Conservation (phyloP, 2,113 vertebrate species). For the Pleuronectes platessa region DNA sequence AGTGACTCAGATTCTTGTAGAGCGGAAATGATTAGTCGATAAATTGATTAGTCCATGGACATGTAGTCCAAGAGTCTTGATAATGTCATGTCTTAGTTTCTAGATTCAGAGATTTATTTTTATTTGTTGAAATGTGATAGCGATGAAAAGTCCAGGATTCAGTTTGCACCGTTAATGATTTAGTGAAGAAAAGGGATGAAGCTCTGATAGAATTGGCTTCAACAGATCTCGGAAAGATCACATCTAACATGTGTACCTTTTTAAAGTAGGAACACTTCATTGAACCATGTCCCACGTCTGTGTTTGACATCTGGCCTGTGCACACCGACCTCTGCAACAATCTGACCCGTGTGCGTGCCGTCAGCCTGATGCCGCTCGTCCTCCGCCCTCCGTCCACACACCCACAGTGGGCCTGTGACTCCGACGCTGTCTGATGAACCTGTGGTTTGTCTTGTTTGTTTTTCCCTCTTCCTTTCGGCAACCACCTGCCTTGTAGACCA, state of each 20-base stretch:
- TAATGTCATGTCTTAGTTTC: too few relatives aligned
- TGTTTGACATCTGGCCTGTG: slow-evolving; percentile 21
- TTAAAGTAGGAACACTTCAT: neutral
- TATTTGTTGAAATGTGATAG: too few relatives aligned
- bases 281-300: neutral
- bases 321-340: neutral
- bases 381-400: slow-evolving; percentile 41
- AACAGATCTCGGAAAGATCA: neutral
- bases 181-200: neutral
- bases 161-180: neutral
- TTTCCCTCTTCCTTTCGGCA: slow-evolving; percentile 54
- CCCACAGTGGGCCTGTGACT: slow-evolving; percentile 68
- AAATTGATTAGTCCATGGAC: too few relatives aligned
- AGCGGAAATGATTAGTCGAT: too few relatives aligned
- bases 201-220: neutral
- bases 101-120: too few relatives aligned
- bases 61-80: too few relatives aligned
- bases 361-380: slow-evolving; percentile 18
- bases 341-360: slow-evolving; percentile 10
- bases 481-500: slow-evolving; percentile 85
- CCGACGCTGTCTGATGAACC: slow-evolving; percentile 71
- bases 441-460: slow-evolving; percentile 73
- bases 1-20: too few relatives aligned
- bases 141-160: neutral
- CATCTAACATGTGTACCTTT: too few relatives aligned